Evolutionary conservation across 2,797 vertebrate species (phyloP).

Genomic region (Hapalemur alaotrensis): DNA sequence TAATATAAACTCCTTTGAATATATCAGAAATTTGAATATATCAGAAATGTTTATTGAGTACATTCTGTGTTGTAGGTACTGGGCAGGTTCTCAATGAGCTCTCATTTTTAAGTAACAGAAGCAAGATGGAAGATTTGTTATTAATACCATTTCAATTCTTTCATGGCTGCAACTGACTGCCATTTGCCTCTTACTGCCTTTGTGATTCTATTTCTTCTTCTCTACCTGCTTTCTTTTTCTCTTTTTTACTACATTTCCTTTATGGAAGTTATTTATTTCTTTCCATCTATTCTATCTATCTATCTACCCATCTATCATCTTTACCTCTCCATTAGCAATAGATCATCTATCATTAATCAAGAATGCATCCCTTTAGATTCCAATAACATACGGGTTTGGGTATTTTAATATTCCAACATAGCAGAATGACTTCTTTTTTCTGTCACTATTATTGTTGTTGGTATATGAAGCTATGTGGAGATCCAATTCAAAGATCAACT

Average conservation of each 20-base stretch:
- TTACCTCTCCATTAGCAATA: background rate
- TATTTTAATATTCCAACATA: conserved; percentile 40
- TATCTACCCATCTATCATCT: background rate
- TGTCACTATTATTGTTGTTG: conserved; percentile 17
- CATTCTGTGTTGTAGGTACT: background rate
- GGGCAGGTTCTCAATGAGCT: background rate
- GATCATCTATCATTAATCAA: background rate
- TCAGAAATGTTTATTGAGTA: background rate
- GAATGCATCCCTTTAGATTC: background rate
- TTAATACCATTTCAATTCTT: background rate
- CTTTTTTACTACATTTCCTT: background rate
- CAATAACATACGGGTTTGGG: background rate
- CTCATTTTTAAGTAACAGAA: background rate
- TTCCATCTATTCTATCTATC: background rate
- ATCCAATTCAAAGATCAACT: conserved; percentile 43
- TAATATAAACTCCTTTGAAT: background rate
- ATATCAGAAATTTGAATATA: background rate
- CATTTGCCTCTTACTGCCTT: background rate
- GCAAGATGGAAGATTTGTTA: background rate
- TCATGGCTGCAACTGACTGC: background rate
- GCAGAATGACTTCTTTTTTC: conserved; percentile 7
- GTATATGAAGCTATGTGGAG: conserved; percentile 58
- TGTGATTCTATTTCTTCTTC: background rate
- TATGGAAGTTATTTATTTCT: background rate
- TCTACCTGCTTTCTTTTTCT: background rate